A percentile compares a stretch with the other conserved stretches of the same genome.
phyloP scores from a whole-genome alignment of 2,113 vertebrate species.

The Urocitellus parryii region DNA sequence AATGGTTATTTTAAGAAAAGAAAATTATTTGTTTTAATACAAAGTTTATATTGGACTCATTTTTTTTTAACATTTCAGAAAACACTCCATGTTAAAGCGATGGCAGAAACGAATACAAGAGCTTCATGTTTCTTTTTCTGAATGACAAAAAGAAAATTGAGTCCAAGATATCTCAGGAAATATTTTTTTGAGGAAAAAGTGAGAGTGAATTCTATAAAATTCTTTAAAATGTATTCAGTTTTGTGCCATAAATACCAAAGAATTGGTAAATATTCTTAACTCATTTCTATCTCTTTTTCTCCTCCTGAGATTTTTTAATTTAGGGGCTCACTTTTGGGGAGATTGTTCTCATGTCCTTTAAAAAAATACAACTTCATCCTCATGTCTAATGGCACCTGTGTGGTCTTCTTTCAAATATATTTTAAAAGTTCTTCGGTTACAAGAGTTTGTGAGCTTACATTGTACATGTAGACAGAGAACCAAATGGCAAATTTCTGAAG shows the following conservation, averaged over 20 bases:
- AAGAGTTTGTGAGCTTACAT: background rate
- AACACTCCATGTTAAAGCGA: constrained; percentile 33
- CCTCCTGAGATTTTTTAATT: constrained; percentile 34
- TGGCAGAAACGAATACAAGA: constrained; percentile 9
- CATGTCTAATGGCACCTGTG: background rate
- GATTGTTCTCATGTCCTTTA: background rate
- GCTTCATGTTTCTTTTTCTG: constrained; percentile 50
- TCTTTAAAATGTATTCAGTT: background rate
- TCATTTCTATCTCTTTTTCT: background rate
- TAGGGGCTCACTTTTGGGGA: background rate
- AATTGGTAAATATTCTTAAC: background rate
- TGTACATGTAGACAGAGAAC: background rate
- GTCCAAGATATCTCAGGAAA: background rate
- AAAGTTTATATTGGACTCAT: constrained; percentile 58
- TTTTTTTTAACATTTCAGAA: constrained; percentile 64
- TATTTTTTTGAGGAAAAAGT: constrained; percentile 40
- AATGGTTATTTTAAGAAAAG: constrained; percentile 54
- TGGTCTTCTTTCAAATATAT: constrained; percentile 42
- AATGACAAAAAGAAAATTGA: constrained; percentile 43
- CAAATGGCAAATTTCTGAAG: constrained; percentile 61
- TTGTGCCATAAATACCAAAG: background rate
- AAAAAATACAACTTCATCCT: background rate
- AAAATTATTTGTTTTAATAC: constrained; percentile 69
- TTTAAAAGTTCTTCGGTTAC: constrained; percentile 49
- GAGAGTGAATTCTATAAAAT: background rate